Conservation (phyloP, 2,888 invertebrate genomes). For the Neocrepidodera transversa region DNA sequence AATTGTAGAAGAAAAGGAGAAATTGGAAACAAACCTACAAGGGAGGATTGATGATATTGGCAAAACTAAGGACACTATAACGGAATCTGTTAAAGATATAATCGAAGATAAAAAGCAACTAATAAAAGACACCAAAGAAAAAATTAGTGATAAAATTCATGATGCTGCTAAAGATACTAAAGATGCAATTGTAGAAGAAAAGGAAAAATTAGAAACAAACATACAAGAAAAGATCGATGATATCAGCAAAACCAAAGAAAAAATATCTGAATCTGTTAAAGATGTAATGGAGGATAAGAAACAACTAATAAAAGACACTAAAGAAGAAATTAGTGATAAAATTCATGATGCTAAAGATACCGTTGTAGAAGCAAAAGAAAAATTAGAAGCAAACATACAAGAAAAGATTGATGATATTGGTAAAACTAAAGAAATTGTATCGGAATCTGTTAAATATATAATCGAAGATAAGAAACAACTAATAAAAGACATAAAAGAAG, state of each 20-base stretch:
- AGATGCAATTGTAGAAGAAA: background rate
- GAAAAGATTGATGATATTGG: background rate
- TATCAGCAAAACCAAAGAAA: background rate
- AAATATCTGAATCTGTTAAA: background rate
- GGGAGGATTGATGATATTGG: background rate
- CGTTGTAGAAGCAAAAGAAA: background rate
- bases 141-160: too few species aligned
- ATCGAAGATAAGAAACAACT: background rate
- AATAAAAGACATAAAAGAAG: too few species aligned
- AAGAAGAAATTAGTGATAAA: background rate
- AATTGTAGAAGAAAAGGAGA: background rate
- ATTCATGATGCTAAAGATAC: background rate
- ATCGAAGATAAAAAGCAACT: background rate
- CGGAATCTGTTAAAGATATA: too few species aligned
- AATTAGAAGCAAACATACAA: background rate
- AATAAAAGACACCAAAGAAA: too few species aligned
- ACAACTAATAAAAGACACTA: background rate
- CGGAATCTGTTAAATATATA: background rate
- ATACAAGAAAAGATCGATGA: background rate
- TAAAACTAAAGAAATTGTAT: background rate
- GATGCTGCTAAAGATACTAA: background rate
- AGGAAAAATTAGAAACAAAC: background rate
- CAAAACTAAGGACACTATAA: too few species aligned
- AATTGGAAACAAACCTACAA: background rate
- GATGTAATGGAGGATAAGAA: background rate